Conservation (phyloP, 2,888 invertebrate species). For the Parnassius apollo region DNA sequence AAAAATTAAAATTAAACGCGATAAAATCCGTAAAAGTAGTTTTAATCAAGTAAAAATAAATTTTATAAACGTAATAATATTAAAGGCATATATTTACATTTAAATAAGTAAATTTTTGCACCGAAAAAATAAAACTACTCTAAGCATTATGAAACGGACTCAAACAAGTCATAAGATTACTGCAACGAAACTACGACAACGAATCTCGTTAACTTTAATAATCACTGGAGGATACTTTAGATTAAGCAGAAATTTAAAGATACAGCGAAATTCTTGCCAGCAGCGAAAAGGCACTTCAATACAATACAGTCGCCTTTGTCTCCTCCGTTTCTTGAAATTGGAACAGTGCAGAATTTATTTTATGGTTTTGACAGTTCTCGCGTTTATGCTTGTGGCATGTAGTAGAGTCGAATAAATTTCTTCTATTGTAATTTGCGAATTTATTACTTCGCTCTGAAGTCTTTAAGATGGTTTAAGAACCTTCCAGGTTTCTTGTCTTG, state of each 20-base stretch:
- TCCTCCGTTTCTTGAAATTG: slow-evolving; percentile 35
- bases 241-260: slow-evolving; percentile 74
- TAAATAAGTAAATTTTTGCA: background rate
- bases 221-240: slow-evolving; percentile 61
- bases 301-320: slow-evolving; percentile 44
- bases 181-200: slow-evolving; percentile 12
- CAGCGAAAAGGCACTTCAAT: slow-evolving; percentile 54
- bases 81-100: background rate
- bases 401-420: slow-evolving; percentile 19
- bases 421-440: slow-evolving; percentile 23
- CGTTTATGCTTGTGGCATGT: slow-evolving; percentile 20
- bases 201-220: slow-evolving; percentile 69
- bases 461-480: slow-evolving; percentile 22
- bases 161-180: slow-evolving; percentile 2
- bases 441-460: slow-evolving; percentile 15
- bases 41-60: too few species aligned
- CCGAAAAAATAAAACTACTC: slow-evolving; percentile 2
- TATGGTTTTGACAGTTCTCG: slow-evolving; percentile 44
- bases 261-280: slow-evolving; percentile 75
- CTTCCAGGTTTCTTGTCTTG: slow-evolving; percentile 12
- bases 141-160: slow-evolving; percentile 10
- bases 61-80: background rate
- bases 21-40: too few species aligned
- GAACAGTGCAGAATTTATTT: slow-evolving; percentile 49
- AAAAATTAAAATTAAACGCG: too few species aligned